phyloP scores from a whole-genome alignment of 2,797 vertebrate genomes.

The Etheostoma nigrum region DNA sequence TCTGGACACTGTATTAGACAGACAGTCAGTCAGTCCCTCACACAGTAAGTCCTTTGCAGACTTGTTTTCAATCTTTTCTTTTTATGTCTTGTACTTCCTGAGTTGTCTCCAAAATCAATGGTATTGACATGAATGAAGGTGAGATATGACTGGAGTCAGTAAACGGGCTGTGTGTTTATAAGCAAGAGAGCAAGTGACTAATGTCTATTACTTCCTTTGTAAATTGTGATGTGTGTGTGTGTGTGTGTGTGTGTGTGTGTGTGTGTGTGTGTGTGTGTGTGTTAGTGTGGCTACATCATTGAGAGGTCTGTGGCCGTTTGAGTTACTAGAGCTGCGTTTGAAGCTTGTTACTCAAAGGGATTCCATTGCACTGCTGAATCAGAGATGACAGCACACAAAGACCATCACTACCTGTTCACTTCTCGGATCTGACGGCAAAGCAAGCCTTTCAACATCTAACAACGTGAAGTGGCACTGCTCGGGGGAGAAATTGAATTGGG shows the following conservation, averaged over 20 bases:
- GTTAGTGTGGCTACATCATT: constrained; percentile 25
- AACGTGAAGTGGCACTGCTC: constrained; percentile 41
- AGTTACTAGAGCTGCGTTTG: constrained; percentile 47
- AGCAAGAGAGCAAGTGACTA: constrained; percentile 35
- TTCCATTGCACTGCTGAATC: constrained; percentile 49
- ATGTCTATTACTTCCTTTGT: constrained; percentile 32
- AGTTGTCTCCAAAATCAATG: constrained; percentile 53
- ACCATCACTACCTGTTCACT: constrained; percentile 58
- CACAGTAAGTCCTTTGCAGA: constrained; percentile 6
- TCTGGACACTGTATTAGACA: constrained; percentile 13
- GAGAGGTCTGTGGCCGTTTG: constrained; percentile 31
- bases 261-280: neutral
- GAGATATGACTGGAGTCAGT: constrained; percentile 41
- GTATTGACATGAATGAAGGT: constrained; percentile 52
- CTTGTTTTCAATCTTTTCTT: constrained; percentile 34
- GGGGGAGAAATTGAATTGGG: constrained; percentile 37
- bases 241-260: neutral
- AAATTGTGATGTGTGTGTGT: constrained; percentile 18
- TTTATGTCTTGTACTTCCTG: constrained; percentile 20
- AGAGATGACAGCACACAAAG: constrained; percentile 63
- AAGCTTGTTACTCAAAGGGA: constrained; percentile 51
- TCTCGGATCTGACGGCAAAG: constrained; percentile 59
- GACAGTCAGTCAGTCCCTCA: neutral
- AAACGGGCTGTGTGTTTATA: constrained; percentile 30
- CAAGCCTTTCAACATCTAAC: constrained; percentile 49